Evolutionary conservation across 2,797 vertebrate species (phyloP).

Genomic region (Myripristis jacobus): DNA sequence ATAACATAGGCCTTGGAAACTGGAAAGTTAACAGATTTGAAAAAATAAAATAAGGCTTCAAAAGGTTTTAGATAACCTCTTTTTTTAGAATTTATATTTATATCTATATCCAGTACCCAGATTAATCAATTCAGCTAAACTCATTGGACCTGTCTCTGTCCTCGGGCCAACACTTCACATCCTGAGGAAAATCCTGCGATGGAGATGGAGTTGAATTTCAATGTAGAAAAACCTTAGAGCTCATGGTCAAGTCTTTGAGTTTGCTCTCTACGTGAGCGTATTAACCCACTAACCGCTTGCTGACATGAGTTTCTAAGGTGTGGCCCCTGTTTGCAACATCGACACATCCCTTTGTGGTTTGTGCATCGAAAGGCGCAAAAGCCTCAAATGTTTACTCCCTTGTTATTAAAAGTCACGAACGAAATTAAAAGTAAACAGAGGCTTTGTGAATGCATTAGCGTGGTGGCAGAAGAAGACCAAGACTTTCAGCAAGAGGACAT

Average conservation of each 20-base stretch:
- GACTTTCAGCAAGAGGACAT: conserved; percentile 3
- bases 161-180: neutral
- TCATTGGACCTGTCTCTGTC: neutral
- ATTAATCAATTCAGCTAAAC: neutral
- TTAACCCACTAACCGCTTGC: neutral
- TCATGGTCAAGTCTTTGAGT: no score
- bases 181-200: neutral
- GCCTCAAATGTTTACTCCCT: neutral
- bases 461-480: no score
- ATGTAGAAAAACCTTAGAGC: no score
- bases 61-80: neutral
- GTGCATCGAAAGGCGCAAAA: conserved; percentile 2
- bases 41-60: no score
- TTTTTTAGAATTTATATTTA: neutral
- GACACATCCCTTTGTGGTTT: conserved; percentile 31
- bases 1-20: no score
- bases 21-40: no score
- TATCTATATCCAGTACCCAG: neutral
- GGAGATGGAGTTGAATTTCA: neutral
- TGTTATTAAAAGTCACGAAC: neutral
- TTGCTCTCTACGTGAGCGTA: no score
- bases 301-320: conserved; percentile 54
- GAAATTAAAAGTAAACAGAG: neutral
- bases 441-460: no score
- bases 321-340: conserved; percentile 46